These are phyloP conservation scores for Tadarida brasiliensis DNA, from an alignment of 2,797 vertebrate species.

Conservation along the genomic window DNA sequence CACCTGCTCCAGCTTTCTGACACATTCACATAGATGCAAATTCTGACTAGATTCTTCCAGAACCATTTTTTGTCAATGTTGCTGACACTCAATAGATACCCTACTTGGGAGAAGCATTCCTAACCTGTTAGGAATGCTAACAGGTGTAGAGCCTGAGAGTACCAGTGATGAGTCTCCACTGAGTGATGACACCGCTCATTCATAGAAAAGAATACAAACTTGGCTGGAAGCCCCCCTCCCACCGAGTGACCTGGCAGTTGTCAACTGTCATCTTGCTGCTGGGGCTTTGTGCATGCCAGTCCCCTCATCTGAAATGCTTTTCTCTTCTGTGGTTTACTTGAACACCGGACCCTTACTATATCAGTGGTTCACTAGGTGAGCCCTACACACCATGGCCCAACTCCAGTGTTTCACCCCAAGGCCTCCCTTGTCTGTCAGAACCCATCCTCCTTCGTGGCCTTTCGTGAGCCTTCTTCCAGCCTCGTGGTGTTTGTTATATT, in stretches of 20 bases:
- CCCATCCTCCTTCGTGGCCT: rapidly evolving
- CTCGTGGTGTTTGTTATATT: rapidly evolving
- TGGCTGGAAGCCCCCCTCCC: background rate
- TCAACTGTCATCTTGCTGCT: background rate
- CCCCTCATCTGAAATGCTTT: background rate
- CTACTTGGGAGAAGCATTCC: background rate
- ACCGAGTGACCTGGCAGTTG: rapidly evolving
- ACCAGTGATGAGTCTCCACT: rapidly evolving
- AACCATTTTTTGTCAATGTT: background rate
- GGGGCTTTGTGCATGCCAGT: background rate
- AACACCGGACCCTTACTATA: background rate
- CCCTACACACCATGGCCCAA: background rate
- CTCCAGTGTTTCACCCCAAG: background rate
- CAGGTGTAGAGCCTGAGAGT: background rate
- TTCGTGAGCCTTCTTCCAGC: background rate
- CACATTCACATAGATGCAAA: background rate
- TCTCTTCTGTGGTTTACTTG: background rate
- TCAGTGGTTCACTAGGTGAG: background rate
- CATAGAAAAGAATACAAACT: background rate
- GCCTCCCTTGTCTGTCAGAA: background rate
- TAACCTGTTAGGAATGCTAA: rapidly evolving
- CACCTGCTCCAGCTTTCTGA: background rate
- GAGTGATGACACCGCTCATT: background rate
- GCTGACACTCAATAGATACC: background rate
- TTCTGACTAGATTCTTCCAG: background rate